Evolutionary conservation across 2,797 vertebrate species (phyloP).

Genomic region (Adelosebastes latens): DNA sequence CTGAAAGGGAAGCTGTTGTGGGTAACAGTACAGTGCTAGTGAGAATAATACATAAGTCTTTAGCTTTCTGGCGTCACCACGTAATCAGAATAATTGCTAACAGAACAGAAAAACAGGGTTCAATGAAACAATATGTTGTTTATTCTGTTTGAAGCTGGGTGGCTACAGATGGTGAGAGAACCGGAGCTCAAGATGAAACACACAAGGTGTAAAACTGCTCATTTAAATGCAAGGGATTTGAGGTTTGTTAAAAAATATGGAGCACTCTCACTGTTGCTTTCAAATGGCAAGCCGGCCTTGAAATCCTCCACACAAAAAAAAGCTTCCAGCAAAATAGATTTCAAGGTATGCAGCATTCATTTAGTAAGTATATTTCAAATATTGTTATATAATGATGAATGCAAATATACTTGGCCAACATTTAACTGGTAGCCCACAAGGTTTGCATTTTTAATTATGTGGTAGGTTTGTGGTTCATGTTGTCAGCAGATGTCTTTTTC

Average conservation of each 20-base stretch:
- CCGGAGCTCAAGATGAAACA: slow-evolving; percentile 39
- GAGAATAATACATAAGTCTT: background rate
- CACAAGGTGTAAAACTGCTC: slow-evolving; percentile 29
- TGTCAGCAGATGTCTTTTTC: background rate
- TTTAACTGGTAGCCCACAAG: background rate
- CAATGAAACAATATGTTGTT: background rate
- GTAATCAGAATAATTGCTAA: background rate
- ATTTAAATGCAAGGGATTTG: slow-evolving; percentile 48
- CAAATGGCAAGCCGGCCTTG: background rate
- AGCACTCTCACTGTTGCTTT: slow-evolving; percentile 2
- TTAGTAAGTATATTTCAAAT: background rate
- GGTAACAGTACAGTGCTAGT: background rate
- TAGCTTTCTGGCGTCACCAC: background rate
- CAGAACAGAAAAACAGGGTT: background rate
- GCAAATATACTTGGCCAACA: background rate
- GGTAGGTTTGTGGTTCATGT: background rate
- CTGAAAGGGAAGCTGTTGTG: background rate
- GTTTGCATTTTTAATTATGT: background rate
- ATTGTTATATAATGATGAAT: background rate
- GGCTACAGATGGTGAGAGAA: slow-evolving; percentile 48
- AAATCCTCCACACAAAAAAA: background rate
- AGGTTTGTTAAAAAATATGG: slow-evolving; percentile 23
- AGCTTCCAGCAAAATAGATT: background rate
- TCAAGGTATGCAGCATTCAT: background rate
- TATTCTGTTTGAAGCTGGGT: slow-evolving; percentile 38